Percentiles rank a stretch among this genome's conserved stretches.
Evolutionary conservation across 2,797 vertebrate genomes (phyloP).

Genomic region (Austrolebias charrua): DNA sequence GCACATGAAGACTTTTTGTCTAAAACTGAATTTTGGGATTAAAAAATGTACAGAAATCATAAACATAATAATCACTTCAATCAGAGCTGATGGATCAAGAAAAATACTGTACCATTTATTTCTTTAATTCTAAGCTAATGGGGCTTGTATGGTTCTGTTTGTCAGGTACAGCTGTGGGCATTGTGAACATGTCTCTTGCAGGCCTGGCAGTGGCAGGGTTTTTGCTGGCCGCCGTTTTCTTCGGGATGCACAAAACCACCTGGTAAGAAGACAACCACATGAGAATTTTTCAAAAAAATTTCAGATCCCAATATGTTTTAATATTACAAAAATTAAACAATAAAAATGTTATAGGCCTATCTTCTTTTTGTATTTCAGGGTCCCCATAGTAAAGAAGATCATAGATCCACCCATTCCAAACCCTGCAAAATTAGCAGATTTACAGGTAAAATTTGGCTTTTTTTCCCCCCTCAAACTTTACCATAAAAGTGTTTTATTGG

Average conservation of each 20-base stretch:
- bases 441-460: neutral
- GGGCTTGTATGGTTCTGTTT: neutral
- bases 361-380: neutral
- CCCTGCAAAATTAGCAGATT: neutral
- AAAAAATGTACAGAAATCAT: neutral
- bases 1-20: neutral
- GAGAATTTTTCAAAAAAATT: neutral
- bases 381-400: slow-evolving; percentile 2
- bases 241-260: neutral
- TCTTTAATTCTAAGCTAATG: neutral
- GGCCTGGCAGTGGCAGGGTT: neutral
- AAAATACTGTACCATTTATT: no score
- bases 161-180: neutral
- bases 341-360: no score
- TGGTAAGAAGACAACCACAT: neutral
- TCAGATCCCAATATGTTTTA: no score
- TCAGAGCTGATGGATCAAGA: neutral
- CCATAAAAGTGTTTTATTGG: no score
- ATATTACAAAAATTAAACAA: no score
- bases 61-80: neutral
- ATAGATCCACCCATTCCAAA: slow-evolving; percentile 1
- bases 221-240: neutral
- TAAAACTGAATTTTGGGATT: no score
- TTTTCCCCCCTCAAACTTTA: neutral
- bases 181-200: neutral